Percentiles rank a stretch among this genome's conserved stretches.
phyloP scores from a whole-genome alignment of 2,113 vertebrate genomes.

The Phocoena sinus region DNA sequence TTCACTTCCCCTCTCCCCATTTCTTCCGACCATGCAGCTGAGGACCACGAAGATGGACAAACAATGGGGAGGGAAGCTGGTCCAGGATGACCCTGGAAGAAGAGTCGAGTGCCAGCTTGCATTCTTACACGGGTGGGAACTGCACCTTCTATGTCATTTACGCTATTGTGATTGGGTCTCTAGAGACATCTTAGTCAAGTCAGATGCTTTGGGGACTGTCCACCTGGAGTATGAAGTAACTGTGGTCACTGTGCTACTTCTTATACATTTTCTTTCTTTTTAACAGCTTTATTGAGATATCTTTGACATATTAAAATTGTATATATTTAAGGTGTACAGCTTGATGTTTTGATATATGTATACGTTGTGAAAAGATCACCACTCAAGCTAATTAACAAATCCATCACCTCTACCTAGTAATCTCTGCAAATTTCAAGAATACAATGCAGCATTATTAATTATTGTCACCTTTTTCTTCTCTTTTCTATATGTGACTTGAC shows the following conservation, averaged over 20 bases:
- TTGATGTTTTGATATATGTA: not conserved
- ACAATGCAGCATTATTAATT: not conserved
- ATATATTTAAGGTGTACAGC: not conserved
- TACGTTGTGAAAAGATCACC: not conserved
- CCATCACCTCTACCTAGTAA: not conserved
- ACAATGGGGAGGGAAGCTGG: not conserved
- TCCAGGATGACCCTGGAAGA: not conserved
- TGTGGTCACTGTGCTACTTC: not conserved
- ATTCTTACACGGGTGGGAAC: not conserved
- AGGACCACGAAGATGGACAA: not conserved
- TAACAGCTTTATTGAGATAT: not conserved
- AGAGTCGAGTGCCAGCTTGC: not conserved
- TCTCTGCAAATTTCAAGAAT: not conserved
- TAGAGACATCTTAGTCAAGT: not conserved
- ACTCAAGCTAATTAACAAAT: not conserved
- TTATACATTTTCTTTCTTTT: not conserved
- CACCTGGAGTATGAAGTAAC: not conserved
- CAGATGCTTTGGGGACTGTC: not conserved
- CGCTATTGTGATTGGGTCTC: not conserved
- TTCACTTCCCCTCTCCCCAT: not conserved
- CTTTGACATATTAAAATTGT: not conserved
- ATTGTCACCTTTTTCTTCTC: not conserved
- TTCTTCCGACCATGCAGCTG: not conserved
- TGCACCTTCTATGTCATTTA: not conserved
- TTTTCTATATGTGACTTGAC: not conserved